A percentile compares a stretch with the other conserved stretches of the same genome.
These are phyloP conservation scores for Jacana jacana DNA, from an alignment of 2,113 vertebrate species.

Conservation along the genomic window DNA sequence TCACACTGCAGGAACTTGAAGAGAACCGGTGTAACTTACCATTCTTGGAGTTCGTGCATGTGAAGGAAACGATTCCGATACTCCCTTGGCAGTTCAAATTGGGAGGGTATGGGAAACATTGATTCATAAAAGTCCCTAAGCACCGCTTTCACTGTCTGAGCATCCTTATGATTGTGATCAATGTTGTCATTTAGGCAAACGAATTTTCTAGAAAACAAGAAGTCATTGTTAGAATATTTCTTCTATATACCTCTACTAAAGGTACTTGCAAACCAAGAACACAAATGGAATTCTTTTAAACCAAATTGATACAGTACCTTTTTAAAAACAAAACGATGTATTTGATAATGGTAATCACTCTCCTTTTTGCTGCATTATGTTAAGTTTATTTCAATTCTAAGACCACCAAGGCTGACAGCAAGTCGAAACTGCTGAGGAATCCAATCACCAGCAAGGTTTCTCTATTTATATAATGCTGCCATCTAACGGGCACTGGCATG, in stretches of 20 bases:
- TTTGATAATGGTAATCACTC: neutral
- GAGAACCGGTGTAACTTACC: constrained; percentile 70
- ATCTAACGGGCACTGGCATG: neutral
- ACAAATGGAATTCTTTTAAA: neutral
- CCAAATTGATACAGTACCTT: neutral
- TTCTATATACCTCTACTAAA: neutral
- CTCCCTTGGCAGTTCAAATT: constrained; percentile 94
- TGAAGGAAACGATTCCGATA: constrained; percentile 97
- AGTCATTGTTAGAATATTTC: neutral
- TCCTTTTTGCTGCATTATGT: neutral
- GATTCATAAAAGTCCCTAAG: constrained; percentile 98
- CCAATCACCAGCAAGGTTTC: neutral
- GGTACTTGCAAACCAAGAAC: neutral
- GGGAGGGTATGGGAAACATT: constrained; percentile 94
- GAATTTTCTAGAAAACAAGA: constrained; percentile 86
- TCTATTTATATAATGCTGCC: constrained; percentile 2
- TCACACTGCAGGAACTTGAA: neutral
- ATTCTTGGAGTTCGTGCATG: constrained; percentile 93
- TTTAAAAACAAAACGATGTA: neutral
- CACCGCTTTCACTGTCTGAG: constrained; percentile 93
- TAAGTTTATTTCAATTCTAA: neutral
- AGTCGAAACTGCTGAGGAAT: neutral
- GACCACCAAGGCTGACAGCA: neutral
- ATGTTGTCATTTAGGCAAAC: constrained; percentile 98
- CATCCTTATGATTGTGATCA: constrained; percentile 95